These are phyloP conservation scores for Psylliodes chrysocephalus DNA, from an alignment of 2,888 invertebrate species.

Conservation along the genomic window DNA sequence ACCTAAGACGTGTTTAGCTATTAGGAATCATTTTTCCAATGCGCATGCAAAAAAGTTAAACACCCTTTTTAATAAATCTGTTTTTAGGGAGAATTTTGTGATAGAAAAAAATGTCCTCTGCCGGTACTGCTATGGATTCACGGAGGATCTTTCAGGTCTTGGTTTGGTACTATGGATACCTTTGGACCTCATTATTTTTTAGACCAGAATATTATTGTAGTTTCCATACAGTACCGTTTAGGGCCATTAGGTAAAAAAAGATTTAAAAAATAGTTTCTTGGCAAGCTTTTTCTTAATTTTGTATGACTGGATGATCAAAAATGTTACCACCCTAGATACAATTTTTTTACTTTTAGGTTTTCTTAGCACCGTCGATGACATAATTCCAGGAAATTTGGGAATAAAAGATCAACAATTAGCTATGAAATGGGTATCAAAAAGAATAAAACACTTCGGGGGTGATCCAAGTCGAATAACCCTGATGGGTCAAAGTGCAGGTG, in stretches of 20 bases:
- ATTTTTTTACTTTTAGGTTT: no score
- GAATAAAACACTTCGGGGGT: neutral
- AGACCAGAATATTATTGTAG: conserved; percentile 38
- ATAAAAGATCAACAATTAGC: neutral
- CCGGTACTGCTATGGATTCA: conserved; percentile 51
- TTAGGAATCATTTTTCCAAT: no score
- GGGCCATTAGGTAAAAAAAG: conserved; percentile 38
- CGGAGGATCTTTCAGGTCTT: conserved; percentile 46
- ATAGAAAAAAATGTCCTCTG: neutral
- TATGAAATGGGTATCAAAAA: conserved; percentile 1
- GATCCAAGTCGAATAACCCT: neutral
- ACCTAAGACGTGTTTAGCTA: no score
- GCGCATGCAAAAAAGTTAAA: no score
- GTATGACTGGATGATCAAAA: no score
- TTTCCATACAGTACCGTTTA: conserved; percentile 42
- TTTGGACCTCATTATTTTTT: conserved; percentile 43
- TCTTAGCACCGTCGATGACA: neutral
- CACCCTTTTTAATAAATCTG: no score
- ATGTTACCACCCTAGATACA: no score
- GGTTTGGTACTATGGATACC: conserved; percentile 30
- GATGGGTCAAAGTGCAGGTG: conserved; percentile 6
- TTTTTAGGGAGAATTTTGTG: conserved; percentile 1
- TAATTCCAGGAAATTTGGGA: conserved; percentile 3
- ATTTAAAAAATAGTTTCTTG: no score
- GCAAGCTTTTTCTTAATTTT: no score